Base-by-base conservation (phyloP, 1,140 invertebrate species). In the Trigoniulus corallinus region DNA sequence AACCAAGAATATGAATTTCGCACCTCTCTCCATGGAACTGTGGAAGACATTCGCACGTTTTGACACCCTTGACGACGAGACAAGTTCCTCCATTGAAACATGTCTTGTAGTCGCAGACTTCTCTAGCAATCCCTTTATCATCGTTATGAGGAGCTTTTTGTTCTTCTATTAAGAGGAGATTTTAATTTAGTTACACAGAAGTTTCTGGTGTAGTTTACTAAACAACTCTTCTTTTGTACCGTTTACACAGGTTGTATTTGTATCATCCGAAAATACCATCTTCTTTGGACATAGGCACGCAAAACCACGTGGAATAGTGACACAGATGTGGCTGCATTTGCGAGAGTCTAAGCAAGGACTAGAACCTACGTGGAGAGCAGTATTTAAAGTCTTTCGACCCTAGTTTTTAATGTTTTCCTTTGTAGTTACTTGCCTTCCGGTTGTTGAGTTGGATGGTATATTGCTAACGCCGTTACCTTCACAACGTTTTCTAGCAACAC, bases 301-400 rank as follows among this genome's bases (percentile, higher is more conserved):
- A 23, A 7, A 27, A 15, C 4, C 22, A 34, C 4, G 4, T 40
- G 21, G 4, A 24, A 18, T 18, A 7, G 18, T 7, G 12, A 50
- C 24, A 44, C 48, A 50, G 21, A 50, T 50, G 40, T 50, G 39
- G 25, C 48, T 50, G 39, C 48, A 50, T 46, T 3, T 7, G 2
- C 4, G 20, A 24, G 40, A n/a, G 26, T 46, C 20, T 3, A 13
- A 41, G 2, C 42, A 4, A 10, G 37, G 3, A 7, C 22, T 47
- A 10, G 3, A 24, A n/a, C 10, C 24, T 18, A 15, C n/a, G 41
- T 15, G 43, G 2, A 12, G 20, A 42, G 2, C 3, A 25, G 18
- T 20, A 25, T 3, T 44, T 24, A 50, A 24, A 44, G 21, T 18
- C 3, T 15, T 20, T 7, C 3, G 22, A 46, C 15, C 34, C 7